phyloP scores from a whole-genome alignment of 2,888 invertebrate genomes.

The Liposcelis brunnea region DNA sequence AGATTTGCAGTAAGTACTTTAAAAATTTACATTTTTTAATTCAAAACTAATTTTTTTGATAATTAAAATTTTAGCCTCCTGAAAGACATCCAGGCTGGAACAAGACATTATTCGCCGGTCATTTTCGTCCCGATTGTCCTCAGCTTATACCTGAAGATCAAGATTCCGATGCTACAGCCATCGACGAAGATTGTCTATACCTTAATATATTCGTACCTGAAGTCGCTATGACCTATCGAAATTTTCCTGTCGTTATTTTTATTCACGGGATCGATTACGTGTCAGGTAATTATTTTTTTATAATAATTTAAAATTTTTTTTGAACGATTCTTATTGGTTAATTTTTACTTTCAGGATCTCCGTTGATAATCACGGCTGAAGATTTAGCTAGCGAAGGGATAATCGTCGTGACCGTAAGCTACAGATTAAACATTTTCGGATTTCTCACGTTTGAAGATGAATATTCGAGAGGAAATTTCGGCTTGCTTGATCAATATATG shows the following conservation, averaged over 20 bases:
- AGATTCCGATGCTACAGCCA: slow-evolving; percentile 19
- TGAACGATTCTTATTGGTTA: no score
- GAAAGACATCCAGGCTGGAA: slow-evolving; percentile 54
- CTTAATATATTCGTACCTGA: slow-evolving; percentile 79
- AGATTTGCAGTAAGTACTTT: slow-evolving; percentile 47
- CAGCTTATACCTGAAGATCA: slow-evolving; percentile 26
- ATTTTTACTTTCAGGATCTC: slow-evolving; percentile 14
- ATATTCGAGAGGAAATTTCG: slow-evolving; percentile 63
- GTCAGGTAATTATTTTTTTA: slow-evolving; percentile 11
- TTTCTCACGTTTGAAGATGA: slow-evolving; percentile 21
- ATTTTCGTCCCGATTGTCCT: slow-evolving; percentile 51
- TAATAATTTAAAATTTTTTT: no score
- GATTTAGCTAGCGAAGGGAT: slow-evolving; percentile 53
- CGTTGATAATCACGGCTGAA: slow-evolving; percentile 34
- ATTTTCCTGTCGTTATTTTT: slow-evolving; percentile 49
- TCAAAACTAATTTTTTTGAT: background rate
- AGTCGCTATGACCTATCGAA: slow-evolving; percentile 34
- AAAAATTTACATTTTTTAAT: slow-evolving; percentile 3
- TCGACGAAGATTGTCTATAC: slow-evolving; percentile 71
- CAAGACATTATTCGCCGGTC: slow-evolving; percentile 47
- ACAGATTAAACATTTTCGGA: slow-evolving; percentile 51
- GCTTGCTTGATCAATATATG: slow-evolving; percentile 68
- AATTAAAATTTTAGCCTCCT: slow-evolving; percentile 35
- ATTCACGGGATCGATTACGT: slow-evolving; percentile 46
- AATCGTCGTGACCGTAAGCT: slow-evolving; percentile 50